Conservation (phyloP, 1,140 invertebrate genomes). For the Cotesia chilonis region DNA sequence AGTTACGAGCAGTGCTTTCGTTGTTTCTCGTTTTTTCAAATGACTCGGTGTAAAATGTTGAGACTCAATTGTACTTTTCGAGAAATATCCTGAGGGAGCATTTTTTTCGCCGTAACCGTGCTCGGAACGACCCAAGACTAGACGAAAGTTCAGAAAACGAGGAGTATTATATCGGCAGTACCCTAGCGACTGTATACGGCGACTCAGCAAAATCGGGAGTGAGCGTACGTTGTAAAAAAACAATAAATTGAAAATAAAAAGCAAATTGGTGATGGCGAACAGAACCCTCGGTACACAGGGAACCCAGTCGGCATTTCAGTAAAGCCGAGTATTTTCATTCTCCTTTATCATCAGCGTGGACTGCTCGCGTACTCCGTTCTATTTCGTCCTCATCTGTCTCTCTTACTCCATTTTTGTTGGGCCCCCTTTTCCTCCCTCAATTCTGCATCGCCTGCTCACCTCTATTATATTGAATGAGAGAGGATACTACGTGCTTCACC, state of each 20-base stretch:
- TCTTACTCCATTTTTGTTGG: not conserved
- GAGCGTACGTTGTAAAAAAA: too few species aligned
- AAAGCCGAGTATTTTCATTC: conserved; percentile 21
- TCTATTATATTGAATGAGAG: conserved; percentile 29
- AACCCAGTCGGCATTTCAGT: conserved; percentile 9
- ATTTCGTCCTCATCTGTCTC: too few species aligned
- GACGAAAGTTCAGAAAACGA: not conserved
- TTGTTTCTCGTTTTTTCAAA: conserved; percentile 8
- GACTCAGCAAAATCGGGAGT: too few species aligned
- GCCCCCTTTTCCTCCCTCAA: not conserved
- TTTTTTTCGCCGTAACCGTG: not conserved
- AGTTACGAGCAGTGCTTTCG: not conserved
- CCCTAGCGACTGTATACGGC: too few species aligned
- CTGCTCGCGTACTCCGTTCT: conserved; percentile 15
- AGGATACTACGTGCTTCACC: conserved; percentile 32
- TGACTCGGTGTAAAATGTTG: conserved; percentile 18
- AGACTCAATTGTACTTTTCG: conserved; percentile 14
- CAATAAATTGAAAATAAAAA: not conserved
- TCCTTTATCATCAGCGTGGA: conserved; percentile 23
- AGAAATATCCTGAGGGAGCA: conserved; percentile 15
- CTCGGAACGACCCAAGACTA: too few species aligned
- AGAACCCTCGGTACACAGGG: not conserved
- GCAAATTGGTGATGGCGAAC: not conserved
- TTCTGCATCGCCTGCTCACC: not conserved
- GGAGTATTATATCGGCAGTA: too few species aligned